Percentiles rank a stretch among this genome's conserved stretches.
Evolutionary conservation across 2,113 vertebrate species (phyloP).

Genomic region (Rutilus rutilus): DNA sequence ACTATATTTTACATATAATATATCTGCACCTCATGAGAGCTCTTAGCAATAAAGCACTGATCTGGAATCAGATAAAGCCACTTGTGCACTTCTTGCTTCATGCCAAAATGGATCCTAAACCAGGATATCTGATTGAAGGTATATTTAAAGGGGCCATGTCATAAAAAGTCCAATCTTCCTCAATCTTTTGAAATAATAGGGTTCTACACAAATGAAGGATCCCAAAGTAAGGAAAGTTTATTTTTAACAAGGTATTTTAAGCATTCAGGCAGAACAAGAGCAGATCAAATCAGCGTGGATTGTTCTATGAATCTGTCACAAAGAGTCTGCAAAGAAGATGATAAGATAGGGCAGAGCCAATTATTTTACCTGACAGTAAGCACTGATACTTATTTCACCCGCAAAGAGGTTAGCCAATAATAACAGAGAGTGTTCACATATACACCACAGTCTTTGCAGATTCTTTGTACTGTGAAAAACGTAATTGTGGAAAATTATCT

Average conservation of each 20-base stretch:
- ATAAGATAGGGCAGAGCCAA: neutral
- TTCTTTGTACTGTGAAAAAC: neutral
- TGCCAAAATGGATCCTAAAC: neutral
- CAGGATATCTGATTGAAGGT: neutral
- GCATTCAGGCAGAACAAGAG: neutral
- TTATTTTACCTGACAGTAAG: neutral
- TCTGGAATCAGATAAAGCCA: neutral
- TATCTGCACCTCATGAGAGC: neutral
- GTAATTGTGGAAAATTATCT: neutral
- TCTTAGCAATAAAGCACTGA: neutral
- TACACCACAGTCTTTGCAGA: neutral
- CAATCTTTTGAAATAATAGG: neutral
- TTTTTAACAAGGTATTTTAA: conserved; percentile 25
- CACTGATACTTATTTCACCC: neutral
- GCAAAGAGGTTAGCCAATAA: neutral
- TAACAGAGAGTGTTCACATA: neutral
- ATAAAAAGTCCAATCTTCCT: neutral
- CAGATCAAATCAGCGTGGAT: neutral
- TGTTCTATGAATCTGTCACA: conserved; percentile 18
- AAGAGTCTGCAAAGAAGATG: neutral
- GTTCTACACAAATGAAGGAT: neutral
- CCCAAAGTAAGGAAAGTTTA: neutral
- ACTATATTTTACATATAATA: conserved; percentile 19
- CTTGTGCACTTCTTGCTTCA: conserved; percentile 7
- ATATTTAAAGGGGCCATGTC: neutral